Evolutionary conservation across 92 coral and sea anemone species (phyloP).

Genomic region (Epizoanthus rinbou): DNA sequence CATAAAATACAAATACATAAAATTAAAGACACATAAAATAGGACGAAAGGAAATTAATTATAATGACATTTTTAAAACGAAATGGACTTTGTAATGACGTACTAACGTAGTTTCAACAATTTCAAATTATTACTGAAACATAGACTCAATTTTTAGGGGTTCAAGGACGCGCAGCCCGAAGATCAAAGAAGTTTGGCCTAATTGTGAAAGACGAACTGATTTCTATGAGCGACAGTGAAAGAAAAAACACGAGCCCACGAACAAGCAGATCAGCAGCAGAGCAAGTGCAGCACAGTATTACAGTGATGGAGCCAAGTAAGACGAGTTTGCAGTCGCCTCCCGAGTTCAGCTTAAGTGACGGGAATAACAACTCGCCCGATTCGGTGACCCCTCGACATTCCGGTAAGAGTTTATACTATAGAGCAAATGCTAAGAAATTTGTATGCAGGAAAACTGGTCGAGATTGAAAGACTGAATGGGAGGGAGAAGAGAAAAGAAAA

Average conservation of each 20-base stretch:
- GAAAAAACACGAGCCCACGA: neutral
- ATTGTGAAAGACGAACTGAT: conserved; percentile 32
- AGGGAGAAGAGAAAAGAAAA: too few relatives aligned
- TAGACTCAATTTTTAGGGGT: conserved; percentile 12
- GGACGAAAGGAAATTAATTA: too few relatives aligned
- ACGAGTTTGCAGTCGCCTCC: neutral
- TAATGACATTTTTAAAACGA: too few relatives aligned
- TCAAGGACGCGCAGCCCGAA: conserved; percentile 36
- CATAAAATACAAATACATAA: too few relatives aligned
- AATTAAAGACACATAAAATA: too few relatives aligned
- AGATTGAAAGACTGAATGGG: too few relatives aligned
- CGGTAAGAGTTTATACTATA: neutral
- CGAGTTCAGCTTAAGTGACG: neutral
- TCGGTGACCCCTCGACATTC: neutral
- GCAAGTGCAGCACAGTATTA: neutral
- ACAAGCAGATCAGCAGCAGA: neutral
- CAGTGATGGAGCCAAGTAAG: neutral
- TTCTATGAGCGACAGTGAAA: conserved; percentile 10
- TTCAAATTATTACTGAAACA: neutral
- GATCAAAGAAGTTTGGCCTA: conserved; percentile 17
- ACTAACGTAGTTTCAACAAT: neutral
- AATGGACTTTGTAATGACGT: neutral
- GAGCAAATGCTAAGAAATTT: too few relatives aligned
- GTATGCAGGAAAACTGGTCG: too few relatives aligned
- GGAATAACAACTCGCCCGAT: neutral